Evolutionary conservation across 1,140 invertebrate species (phyloP).

Genomic region (Eubasilissa regina): DNA sequence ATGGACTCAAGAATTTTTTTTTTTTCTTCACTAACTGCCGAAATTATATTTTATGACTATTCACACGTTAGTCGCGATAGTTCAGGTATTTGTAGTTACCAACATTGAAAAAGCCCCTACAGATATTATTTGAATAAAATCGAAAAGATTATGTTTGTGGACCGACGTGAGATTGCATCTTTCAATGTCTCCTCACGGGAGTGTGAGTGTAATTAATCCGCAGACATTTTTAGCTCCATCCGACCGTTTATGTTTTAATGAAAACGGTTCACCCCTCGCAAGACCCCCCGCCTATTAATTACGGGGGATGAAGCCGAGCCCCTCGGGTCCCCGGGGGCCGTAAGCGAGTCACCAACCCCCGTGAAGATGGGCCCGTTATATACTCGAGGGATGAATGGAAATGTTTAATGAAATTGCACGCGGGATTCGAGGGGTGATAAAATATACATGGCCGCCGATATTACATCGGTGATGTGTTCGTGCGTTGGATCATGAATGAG

Average conservation of each 20-base stretch:
- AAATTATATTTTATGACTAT: too few species aligned
- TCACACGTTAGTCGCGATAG: too few species aligned
- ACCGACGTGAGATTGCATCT: too few species aligned
- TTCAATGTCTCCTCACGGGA: too few species aligned
- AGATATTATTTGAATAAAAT: too few species aligned
- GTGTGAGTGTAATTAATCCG: neutral
- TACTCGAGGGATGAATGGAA: slow-evolving; percentile 10
- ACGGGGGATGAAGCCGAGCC: neutral
- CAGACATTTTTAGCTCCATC: neutral
- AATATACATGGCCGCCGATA: neutral
- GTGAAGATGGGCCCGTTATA: slow-evolving; percentile 2
- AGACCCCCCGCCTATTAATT: neutral
- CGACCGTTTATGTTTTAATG: slow-evolving; percentile 6
- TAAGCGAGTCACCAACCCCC: neutral
- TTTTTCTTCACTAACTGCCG: too few species aligned
- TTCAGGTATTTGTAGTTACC: too few species aligned
- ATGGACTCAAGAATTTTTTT: too few species aligned
- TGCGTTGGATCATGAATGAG: too few species aligned
- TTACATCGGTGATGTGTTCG: neutral
- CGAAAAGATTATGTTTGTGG: too few species aligned
- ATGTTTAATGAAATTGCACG: slow-evolving; percentile 8
- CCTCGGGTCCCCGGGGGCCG: too few species aligned
- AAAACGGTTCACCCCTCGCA: neutral
- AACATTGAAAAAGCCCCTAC: too few species aligned
- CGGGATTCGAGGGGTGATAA: slow-evolving; percentile 3